These are phyloP conservation scores for Metridium senile DNA, from an alignment of 92 coral and sea anemone genomes.

Conservation along the genomic window DNA sequence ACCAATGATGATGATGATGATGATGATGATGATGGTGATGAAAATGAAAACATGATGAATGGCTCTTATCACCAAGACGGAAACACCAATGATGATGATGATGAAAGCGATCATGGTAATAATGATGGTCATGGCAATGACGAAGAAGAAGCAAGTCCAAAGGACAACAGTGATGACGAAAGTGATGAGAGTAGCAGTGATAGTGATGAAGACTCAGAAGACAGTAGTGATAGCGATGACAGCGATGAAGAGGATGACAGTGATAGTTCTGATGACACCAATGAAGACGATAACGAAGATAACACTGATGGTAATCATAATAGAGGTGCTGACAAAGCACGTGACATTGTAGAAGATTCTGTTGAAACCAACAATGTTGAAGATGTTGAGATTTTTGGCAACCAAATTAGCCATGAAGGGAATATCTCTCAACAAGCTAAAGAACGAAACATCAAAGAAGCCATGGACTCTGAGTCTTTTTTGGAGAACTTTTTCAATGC, in stretches of 20 bases:
- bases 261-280: slow-evolving; percentile 1
- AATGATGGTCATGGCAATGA: neutral
- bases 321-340: neutral
- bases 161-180: slow-evolving; percentile 9
- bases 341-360: neutral
- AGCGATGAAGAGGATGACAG: neutral
- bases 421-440: neutral
- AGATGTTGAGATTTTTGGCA: neutral
- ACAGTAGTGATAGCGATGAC: neutral
- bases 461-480: too few relatives aligned
- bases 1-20: slow-evolving; percentile 15
- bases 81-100: slow-evolving; percentile 2
- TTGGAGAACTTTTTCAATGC: slow-evolving; percentile 43
- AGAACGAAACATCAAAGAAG: slow-evolving; percentile 2
- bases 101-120: neutral
- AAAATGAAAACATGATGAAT: too few relatives aligned
- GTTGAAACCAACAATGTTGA: neutral
- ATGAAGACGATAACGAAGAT: slow-evolving; percentile 1
- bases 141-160: neutral
- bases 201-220: neutral
- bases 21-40: slow-evolving; percentile 7
- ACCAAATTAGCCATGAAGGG: neutral
- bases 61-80: too few relatives aligned
- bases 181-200: slow-evolving; percentile 10
- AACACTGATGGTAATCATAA: slow-evolving; percentile 9